Percentiles rank a stretch among this genome's conserved stretches.
Evolutionary conservation across 1,140 invertebrate genomes (phyloP).

Genomic region (Drosophila navojoa): DNA sequence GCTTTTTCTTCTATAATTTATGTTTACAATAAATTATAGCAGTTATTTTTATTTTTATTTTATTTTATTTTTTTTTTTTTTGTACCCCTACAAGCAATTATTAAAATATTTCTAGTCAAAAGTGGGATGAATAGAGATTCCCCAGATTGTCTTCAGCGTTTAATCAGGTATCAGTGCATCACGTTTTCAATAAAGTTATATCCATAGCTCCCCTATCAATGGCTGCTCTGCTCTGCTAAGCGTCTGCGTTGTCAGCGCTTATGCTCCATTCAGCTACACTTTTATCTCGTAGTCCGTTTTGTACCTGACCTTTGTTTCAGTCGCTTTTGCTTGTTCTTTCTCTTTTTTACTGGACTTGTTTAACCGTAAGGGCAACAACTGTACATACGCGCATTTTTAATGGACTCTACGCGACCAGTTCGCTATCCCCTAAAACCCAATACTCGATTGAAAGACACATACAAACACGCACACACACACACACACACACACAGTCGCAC

Average conservation of each 20-base stretch:
- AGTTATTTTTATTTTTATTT: too few species aligned
- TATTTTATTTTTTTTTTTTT: too few species aligned
- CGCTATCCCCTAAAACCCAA: constrained; percentile 8
- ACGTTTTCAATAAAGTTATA: constrained; percentile 1
- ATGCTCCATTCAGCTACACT: background rate
- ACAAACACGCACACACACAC: constrained; percentile 8
- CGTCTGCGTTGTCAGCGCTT: constrained; percentile 33
- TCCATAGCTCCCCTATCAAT: background rate
- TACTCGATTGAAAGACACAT: constrained; percentile 23
- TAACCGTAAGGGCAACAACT: constrained; percentile 41
- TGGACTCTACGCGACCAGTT: constrained; percentile 58
- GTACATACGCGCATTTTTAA: constrained; percentile 67
- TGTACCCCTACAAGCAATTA: too few species aligned
- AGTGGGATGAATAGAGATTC: background rate
- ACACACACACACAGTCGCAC: background rate
- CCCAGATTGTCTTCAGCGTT: background rate
- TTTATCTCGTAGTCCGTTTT: constrained; percentile 21
- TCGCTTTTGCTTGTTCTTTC: constrained; percentile 3
- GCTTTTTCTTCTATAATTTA: too few species aligned
- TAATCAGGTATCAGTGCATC: background rate
- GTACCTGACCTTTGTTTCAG: background rate
- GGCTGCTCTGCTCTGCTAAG: background rate
- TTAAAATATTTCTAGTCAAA: too few species aligned
- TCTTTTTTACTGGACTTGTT: constrained; percentile 43
- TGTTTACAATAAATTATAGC: too few species aligned